Conservation (phyloP, 2,888 invertebrate genomes). For the Dasysyrphus albostriatus region DNA sequence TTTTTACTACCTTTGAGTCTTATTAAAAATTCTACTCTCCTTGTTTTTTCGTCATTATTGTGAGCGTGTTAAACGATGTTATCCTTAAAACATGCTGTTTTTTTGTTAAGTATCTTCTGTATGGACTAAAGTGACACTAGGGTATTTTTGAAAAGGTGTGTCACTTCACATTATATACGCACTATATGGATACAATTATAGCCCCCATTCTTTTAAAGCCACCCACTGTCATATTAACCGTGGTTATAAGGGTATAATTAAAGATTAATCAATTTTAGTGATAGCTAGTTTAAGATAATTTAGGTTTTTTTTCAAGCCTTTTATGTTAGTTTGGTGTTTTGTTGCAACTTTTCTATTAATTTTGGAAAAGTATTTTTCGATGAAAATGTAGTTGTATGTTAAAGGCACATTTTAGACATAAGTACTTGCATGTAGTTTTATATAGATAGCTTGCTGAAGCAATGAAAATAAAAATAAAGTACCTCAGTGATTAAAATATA, state of each 20-base stretch:
- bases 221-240: slow-evolving; percentile 34
- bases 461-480: too few species aligned
- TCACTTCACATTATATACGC: slow-evolving; percentile 13
- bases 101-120: slow-evolving; percentile 5
- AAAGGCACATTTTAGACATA: neutral
- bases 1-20: slow-evolving; percentile 34
- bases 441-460: too few species aligned
- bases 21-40: slow-evolving; percentile 49
- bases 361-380: neutral
- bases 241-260: slow-evolving; percentile 38
- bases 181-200: neutral
- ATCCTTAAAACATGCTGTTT: slow-evolving; percentile 43
- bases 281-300: slow-evolving; percentile 49
- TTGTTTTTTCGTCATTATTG: slow-evolving; percentile 25
- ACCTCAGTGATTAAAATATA: too few species aligned
- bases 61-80: slow-evolving; percentile 42
- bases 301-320: slow-evolving; percentile 11
- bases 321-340: neutral
- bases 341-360: neutral
- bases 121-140: slow-evolving; percentile 13
- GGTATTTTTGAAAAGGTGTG: slow-evolving; percentile 41
- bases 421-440: too few species aligned
- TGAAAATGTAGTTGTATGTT: neutral
- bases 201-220: slow-evolving; percentile 17
- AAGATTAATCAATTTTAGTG: slow-evolving; percentile 21